A percentile compares a stretch with the other conserved stretches of the same genome.
Conservation (phyloP, 2,113 vertebrate genomes). For the human (Homo sapiens) region DNA sequence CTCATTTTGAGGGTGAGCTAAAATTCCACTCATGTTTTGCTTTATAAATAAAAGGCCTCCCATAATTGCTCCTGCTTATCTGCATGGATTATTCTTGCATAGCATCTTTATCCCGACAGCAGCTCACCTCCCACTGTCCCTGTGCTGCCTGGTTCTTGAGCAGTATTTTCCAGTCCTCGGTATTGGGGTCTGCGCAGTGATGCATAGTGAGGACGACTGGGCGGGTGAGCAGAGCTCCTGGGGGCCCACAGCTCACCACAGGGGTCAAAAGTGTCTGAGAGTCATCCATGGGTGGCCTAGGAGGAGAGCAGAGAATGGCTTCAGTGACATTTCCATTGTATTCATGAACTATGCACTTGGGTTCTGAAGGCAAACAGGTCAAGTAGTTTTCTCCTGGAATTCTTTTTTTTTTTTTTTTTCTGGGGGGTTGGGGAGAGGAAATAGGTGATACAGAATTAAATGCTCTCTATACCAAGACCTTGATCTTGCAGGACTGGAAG, state of each 20-base stretch:
- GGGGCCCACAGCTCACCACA: slow-evolving; percentile 96
- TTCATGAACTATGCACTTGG: not conserved
- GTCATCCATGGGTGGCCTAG: slow-evolving; percentile 93
- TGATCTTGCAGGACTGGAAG: slow-evolving; percentile 21
- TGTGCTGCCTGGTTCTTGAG: slow-evolving; percentile 92
- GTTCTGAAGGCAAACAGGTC: slow-evolving; percentile 23
- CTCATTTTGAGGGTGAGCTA: not conserved
- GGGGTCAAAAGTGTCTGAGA: slow-evolving; percentile 94
- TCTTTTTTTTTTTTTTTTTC: not conserved
- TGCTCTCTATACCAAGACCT: slow-evolving; percentile 26
- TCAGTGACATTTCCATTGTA: not conserved
- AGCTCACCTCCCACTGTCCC: slow-evolving; percentile 95
- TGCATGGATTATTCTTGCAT: not conserved
- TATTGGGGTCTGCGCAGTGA: slow-evolving; percentile 92
- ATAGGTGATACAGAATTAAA: slow-evolving; percentile 16
- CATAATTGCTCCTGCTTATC: not conserved
- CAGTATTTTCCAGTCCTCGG: slow-evolving; percentile 95
- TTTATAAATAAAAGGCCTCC: not conserved
- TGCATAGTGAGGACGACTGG: slow-evolving; percentile 94
- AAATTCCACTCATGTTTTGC: not conserved
- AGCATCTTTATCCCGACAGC: not conserved
- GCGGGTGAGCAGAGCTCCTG: slow-evolving; percentile 92
- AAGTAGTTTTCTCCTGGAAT: not conserved
- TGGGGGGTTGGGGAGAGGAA: too few species aligned
- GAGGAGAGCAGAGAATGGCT: not conserved